Evolutionary conservation across 1,140 invertebrate genomes (phyloP).

Genomic region (Maconellicoccus hirsutus): DNA sequence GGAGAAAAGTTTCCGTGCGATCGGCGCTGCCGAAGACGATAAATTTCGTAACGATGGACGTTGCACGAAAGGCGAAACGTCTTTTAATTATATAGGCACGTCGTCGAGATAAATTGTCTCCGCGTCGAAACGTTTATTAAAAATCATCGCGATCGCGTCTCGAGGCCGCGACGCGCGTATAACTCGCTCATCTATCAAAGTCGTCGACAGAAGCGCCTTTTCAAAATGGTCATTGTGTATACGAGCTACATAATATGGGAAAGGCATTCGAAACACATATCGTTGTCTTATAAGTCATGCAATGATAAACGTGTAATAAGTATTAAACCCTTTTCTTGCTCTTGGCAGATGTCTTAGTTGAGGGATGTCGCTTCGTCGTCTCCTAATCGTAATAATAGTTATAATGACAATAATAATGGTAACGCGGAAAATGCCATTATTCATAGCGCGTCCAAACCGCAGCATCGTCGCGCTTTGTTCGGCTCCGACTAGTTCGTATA

Average conservation of each 20-base stretch:
- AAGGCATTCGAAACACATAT: neutral
- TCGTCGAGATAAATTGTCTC: neutral
- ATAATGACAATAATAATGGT: constrained; percentile 10
- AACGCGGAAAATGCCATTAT: constrained; percentile 7
- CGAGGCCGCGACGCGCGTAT: neutral
- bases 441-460: constrained; percentile 1
- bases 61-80: neutral
- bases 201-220: neutral
- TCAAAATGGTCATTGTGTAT: neutral
- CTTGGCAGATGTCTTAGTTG: neutral
- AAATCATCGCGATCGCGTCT: neutral
- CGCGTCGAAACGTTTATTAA: neutral
- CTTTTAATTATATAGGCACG: neutral
- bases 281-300: constrained; percentile 4
- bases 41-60: neutral
- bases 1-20: too few species aligned
- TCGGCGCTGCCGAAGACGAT: too few species aligned
- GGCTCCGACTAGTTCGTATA: too few species aligned
- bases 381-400: constrained; percentile 5
- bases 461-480: neutral
- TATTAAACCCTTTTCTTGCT: neutral
- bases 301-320: constrained; percentile 4
- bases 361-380: neutral
- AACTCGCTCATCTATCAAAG: neutral
- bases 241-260: too few species aligned